Evolutionary conservation across 1,140 invertebrate species (phyloP).

Genomic region (Arion vulgaris): DNA sequence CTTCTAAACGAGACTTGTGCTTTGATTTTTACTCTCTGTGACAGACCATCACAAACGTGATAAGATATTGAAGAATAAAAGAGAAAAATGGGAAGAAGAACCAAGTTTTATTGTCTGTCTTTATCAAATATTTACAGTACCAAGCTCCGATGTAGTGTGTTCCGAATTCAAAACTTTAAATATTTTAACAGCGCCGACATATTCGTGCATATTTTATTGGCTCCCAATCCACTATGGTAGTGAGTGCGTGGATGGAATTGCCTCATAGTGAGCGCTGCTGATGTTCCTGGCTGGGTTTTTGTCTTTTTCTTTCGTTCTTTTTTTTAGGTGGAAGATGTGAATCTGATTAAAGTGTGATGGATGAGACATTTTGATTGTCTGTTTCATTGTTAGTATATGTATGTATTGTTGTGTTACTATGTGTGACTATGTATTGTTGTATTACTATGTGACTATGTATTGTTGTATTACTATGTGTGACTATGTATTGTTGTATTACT

Average conservation of each 20-base stretch:
- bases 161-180: constrained; percentile 27
- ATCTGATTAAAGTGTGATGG: too few species aligned
- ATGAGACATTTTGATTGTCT: too few species aligned
- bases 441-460: too few species aligned
- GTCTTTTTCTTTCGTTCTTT: background rate
- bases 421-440: too few species aligned
- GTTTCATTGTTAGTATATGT: too few species aligned
- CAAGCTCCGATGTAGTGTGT: background rate
- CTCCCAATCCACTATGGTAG: background rate
- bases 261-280: background rate
- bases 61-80: background rate
- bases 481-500: too few species aligned
- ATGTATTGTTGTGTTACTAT: too few species aligned
- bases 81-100: background rate
- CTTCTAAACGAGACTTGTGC: background rate
- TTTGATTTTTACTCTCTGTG: background rate
- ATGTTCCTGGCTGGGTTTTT: background rate
- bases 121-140: constrained; percentile 4
- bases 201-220: constrained; percentile 10
- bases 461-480: too few species aligned
- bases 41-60: background rate
- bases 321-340: too few species aligned
- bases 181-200: constrained; percentile 4
- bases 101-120: background rate
- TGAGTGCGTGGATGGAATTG: background rate